Conservation (phyloP, 2,888 invertebrate genomes). For the Ichneumon xanthorius region DNA sequence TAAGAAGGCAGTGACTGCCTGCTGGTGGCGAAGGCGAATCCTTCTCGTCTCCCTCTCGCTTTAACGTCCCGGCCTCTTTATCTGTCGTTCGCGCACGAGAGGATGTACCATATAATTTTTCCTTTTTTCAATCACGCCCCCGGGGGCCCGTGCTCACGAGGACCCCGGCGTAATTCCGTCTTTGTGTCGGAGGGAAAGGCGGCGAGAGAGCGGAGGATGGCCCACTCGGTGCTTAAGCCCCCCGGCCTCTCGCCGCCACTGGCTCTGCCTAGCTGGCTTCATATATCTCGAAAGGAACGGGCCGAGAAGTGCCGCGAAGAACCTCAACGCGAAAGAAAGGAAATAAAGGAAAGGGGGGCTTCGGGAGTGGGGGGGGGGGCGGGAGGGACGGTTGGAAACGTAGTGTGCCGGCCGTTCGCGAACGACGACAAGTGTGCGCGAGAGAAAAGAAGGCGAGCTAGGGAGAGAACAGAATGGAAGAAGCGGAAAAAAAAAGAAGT, state of each 20-base stretch:
- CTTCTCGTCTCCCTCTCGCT: constrained; percentile 28
- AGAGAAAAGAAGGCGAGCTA: constrained; percentile 30
- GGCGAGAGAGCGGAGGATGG: constrained; percentile 37
- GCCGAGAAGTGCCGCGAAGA: constrained; percentile 64
- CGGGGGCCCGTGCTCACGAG: constrained; percentile 72
- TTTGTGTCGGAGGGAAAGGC: constrained; percentile 74
- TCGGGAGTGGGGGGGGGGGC: not conserved
- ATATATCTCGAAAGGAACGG: constrained; percentile 78
- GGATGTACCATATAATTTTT: constrained; percentile 73
- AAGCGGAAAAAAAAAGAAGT: constrained; percentile 43
- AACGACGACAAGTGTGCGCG: constrained; percentile 20
- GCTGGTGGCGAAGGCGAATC: constrained; percentile 42
- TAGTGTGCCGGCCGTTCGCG: constrained; percentile 17
- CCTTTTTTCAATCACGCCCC: constrained; percentile 80
- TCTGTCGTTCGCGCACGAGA: constrained; percentile 23
- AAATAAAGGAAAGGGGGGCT: constrained; percentile 59
- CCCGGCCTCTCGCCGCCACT: constrained; percentile 44
- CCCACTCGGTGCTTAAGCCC: constrained; percentile 73
- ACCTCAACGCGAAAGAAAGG: constrained; percentile 63
- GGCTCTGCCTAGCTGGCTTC: constrained; percentile 74
- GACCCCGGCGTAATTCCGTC: constrained; percentile 77
- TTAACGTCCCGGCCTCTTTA: constrained; percentile 3
- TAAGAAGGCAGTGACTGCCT: constrained; percentile 57
- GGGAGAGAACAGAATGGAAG: constrained; percentile 35
- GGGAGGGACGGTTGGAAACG: not conserved